phyloP scores from a whole-genome alignment of 2,113 vertebrate genomes.

The Acanthisitta chloris region DNA sequence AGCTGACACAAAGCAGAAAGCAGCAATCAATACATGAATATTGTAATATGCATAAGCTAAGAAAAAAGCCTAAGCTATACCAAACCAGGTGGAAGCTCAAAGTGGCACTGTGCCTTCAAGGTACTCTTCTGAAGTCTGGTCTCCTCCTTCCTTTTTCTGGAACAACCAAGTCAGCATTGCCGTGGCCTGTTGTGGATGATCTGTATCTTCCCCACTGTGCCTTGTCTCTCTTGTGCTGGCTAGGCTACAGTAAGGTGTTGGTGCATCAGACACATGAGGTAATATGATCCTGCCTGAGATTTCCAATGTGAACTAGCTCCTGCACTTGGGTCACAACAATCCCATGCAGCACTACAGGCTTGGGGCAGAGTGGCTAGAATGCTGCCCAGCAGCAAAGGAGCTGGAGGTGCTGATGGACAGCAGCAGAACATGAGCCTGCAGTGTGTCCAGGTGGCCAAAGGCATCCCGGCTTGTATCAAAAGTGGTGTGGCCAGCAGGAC shows the following conservation, averaged over 20 bases:
- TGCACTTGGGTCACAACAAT: neutral
- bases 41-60: neutral
- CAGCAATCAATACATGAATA: slow-evolving; percentile 20
- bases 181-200: neutral
- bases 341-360: neutral
- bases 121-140: neutral
- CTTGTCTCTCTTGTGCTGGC: neutral
- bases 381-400: neutral
- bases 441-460: neutral
- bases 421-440: neutral
- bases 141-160: neutral
- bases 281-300: neutral
- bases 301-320: neutral
- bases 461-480: neutral
- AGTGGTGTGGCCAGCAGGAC: neutral
- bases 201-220: neutral
- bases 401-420: neutral
- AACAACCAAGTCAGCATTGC: neutral
- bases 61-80: neutral
- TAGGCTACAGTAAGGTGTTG: neutral
- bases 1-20: slow-evolving; percentile 15
- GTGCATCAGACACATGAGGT: neutral
- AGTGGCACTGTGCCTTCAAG: neutral
- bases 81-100: neutral
- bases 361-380: neutral